Base-by-base conservation (phyloP, 2,113 vertebrate species). In the Ceyx margarethae region DNA sequence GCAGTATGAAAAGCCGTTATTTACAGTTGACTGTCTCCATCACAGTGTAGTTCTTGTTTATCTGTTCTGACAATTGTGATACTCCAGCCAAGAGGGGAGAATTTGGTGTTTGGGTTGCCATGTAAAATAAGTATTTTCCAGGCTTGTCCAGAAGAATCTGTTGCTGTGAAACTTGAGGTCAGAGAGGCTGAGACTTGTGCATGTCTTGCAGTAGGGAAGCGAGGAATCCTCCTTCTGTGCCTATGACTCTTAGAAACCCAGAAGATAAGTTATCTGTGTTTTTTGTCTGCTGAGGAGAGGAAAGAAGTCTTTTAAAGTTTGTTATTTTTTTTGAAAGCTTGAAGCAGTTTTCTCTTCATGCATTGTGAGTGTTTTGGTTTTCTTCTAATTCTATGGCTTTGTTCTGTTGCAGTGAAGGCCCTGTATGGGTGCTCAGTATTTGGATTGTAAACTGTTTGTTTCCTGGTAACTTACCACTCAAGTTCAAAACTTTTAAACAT, bases 81-180 rank as follows among this genome's bases (percentile, higher is more conserved):
- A 3, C 13, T 51, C 7, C 11, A 64, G 31, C 26, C 43, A 26
- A n/a, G 11, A n/a, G 46, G 71, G 18, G 29, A 51, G n/a, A 29
- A 17, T 42, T 42, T 71, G n/a, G 9, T 43, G 42, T 56, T 76
- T 0, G 1, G 14, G n/a, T 65, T 2, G 1, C n/a, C 5, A 1
- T 9, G 14, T 62, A 22, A 68, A 53, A 33, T 12, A 74, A 58
- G 2, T 58, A 23, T 54, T 58, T 62, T 60, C 43, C 26, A 54
- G 7, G 9, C 72, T 57, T 81, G 57, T 51, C 69, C 50, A 42
- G 65, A 81, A 72, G 43, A 79, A 64, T 54, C 37, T 66, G 10
- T 46, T 81, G 22, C 37, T 84, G 15, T 62, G 48, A 72, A 76
- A 18, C 11, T 15, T 50, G 6, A 58, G 68, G 69, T 72, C n/a